Evolutionary conservation across 2,888 invertebrate species (phyloP).

Genomic region (Augiades crinisus): DNA sequence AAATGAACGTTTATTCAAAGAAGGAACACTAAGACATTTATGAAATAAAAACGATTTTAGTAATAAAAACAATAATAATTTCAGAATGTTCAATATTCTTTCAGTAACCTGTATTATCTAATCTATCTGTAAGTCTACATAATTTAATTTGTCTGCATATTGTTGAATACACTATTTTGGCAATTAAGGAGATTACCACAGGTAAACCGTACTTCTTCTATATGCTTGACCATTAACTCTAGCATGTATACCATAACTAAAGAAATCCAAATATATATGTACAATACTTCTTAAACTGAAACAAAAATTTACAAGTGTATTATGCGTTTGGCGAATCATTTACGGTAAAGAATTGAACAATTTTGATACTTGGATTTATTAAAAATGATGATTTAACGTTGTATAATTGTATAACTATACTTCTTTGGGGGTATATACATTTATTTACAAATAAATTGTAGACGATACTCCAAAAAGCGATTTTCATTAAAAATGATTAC

Average conservation of each 20-base stretch:
- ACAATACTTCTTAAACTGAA: slow-evolving; percentile 7
- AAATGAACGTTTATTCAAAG: too few relatives aligned
- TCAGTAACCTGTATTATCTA: slow-evolving; percentile 12
- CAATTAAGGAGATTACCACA: slow-evolving; percentile 81
- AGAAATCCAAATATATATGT: slow-evolving; percentile 11
- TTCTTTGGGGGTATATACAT: not conserved
- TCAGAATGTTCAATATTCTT: too few relatives aligned
- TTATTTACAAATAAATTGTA: not conserved
- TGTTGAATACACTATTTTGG: slow-evolving; percentile 67
- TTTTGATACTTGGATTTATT: slow-evolving; percentile 7
- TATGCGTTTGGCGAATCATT: slow-evolving; percentile 37
- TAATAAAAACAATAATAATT: too few relatives aligned
- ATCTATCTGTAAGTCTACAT: slow-evolving; percentile 17
- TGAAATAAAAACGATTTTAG: too few relatives aligned
- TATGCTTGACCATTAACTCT: slow-evolving; percentile 15
- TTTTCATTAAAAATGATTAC: slow-evolving; percentile 26
- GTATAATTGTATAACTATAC: not conserved
- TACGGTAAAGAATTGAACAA: slow-evolving; percentile 3
- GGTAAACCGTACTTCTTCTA: slow-evolving; percentile 50
- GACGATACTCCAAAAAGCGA: slow-evolving; percentile 4
- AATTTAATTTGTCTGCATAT: slow-evolving; percentile 25
- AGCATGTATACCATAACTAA: slow-evolving; percentile 21
- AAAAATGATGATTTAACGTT: not conserved
- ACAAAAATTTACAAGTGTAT: slow-evolving; percentile 35
- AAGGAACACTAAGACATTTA: too few relatives aligned